phyloP scores from a whole-genome alignment of 2,113 vertebrate genomes.

The Laticauda colubrina region DNA sequence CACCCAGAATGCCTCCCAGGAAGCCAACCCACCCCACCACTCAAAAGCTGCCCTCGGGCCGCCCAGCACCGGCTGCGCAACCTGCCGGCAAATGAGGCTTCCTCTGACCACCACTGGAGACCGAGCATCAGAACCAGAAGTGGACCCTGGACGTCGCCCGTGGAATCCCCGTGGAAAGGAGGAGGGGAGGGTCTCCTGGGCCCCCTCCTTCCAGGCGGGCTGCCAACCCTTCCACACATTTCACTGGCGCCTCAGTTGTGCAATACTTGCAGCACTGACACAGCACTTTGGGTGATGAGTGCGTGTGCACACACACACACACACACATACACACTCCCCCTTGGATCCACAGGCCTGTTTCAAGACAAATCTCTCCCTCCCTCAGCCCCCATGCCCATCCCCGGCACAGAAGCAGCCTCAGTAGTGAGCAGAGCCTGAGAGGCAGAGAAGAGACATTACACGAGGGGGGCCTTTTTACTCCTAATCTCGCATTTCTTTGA shows the following conservation, averaged over 20 bases:
- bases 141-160: neutral
- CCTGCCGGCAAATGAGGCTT: neutral
- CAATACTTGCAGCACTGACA: neutral
- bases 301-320: no score
- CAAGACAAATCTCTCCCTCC: neutral
- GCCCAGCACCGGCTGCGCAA: fast-evolving
- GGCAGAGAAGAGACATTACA: neutral
- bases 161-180: neutral
- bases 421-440: neutral
- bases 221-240: neutral
- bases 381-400: no score
- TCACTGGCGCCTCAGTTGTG: neutral
- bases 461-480: neutral
- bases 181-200: neutral
- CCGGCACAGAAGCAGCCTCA: neutral
- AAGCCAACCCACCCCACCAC: neutral
- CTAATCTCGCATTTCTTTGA: neutral
- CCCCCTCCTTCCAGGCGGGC: neutral
- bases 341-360: neutral
- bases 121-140: neutral
- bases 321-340: neutral
- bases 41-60: neutral
- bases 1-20: neutral
- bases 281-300: neutral
- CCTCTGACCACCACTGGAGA: neutral